Evolutionary conservation across 1,140 invertebrate species (phyloP), one percentile per base, ranked within the genome.

Genomic region (Drosophila truncata): DNA sequence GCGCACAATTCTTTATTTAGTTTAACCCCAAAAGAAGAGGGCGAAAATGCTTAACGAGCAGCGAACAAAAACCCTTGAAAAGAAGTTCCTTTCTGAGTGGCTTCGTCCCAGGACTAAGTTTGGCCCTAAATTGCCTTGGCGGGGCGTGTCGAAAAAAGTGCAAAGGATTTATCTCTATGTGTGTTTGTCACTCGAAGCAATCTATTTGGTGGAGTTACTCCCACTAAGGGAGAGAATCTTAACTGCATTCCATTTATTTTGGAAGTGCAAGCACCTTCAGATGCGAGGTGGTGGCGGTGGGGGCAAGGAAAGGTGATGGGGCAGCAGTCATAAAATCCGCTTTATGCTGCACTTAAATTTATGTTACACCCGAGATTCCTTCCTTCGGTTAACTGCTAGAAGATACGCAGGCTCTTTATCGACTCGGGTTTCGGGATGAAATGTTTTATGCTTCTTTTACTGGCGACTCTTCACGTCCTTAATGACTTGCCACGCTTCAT

Each of bases 261-360:
- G 80, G 67, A 67, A 81, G 71, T 82, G 80, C 80, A 79, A 67
- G 66, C 25, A 70, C 52, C 79, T 57, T 50, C 6, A 31, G 27
- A 39, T 5, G 31, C 8, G 47, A 4, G n/a, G 49, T 27, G 27
- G 49, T 2, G 1, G 23, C 18, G 47, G 8, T 29, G 29, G 10
- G 27, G 27, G 27, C 27, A 29, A 29, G 27, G 18, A 20, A 41
- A 61, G 67, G 58, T 59, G 73, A 60, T 69, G 67, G 55, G 66
- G 70, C 54, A 55, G 80, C 58, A 60, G 80, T 73, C 86, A 91
- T 91, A 90, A 90, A 90, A 82, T 61, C 60, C 75, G 82, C 81
- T 91, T 90, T 85, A 90, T 88, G 80, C 73, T 80, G 86, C 86
- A 90, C 82, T 90, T 85, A 90, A 91, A 90, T 90, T 85, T 90